phyloP scores from a whole-genome alignment of 2,888 invertebrate genomes.

The Aleiodes testaceus region DNA sequence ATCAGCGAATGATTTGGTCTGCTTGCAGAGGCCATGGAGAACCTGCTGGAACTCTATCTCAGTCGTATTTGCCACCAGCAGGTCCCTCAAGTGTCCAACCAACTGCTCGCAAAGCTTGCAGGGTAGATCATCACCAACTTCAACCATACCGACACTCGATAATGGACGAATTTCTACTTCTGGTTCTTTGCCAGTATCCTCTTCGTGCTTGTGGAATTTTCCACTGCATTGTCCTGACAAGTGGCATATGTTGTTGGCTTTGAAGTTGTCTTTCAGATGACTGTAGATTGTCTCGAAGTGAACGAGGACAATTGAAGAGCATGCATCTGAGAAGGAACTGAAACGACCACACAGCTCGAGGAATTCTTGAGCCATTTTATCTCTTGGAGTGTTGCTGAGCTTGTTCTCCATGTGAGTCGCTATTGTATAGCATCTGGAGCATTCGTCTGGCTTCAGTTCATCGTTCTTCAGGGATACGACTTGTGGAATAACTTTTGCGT shows the following conservation, averaged over 20 bases:
- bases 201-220: constrained; percentile 79
- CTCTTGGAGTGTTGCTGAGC: constrained; percentile 57
- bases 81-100: constrained; percentile 84
- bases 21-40: constrained; percentile 85
- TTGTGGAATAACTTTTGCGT: constrained; percentile 45
- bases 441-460: constrained; percentile 66
- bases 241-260: constrained; percentile 81
- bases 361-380: constrained; percentile 60
- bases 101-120: constrained; percentile 91
- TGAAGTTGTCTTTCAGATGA: constrained; percentile 78
- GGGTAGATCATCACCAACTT: constrained; percentile 80
- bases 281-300: constrained; percentile 83
- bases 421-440: constrained; percentile 67
- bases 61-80: constrained; percentile 89
- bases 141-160: constrained; percentile 76
- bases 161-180: constrained; percentile 76
- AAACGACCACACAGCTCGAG: constrained; percentile 79
- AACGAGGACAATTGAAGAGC: constrained; percentile 82
- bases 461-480: constrained; percentile 59
- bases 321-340: constrained; percentile 85
- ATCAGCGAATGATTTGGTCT: constrained; percentile 81
- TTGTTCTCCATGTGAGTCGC: constrained; percentile 66
- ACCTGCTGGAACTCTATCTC: constrained; percentile 86
- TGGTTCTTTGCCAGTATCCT: constrained; percentile 73
- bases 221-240: constrained; percentile 83